Percentiles rank a stretch among this genome's conserved stretches.
Evolutionary conservation across 2,797 vertebrate genomes (phyloP).

Genomic region (Characodon lateralis): DNA sequence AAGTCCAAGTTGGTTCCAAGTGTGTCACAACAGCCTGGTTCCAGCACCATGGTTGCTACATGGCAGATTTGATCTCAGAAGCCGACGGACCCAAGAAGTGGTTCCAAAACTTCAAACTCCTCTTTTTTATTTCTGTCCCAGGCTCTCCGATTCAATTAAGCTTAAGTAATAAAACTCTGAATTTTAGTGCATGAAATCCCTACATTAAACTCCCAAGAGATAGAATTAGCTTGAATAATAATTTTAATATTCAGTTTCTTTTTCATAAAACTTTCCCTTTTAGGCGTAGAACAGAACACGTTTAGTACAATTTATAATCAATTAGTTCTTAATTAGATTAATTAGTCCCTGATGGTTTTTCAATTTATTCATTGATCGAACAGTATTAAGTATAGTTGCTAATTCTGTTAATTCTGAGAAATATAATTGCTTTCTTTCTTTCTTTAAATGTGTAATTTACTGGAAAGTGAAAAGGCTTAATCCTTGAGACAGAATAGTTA

Average conservation of each 20-base stretch:
- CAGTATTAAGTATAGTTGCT: not conserved
- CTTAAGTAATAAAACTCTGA: no score
- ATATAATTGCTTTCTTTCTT: not conserved
- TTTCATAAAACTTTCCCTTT: no score
- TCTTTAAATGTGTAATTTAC: not conserved
- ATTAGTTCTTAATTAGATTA: not conserved
- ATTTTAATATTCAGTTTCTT: no score
- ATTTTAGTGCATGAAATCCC: no score
- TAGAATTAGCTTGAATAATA: no score
- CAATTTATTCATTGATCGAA: no score
- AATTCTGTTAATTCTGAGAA: not conserved
- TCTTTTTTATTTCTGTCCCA: no score
- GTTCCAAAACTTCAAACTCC: not conserved
- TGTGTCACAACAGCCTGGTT: no score
- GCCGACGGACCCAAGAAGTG: not conserved
- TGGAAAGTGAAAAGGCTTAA: not conserved
- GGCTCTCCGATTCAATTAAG: no score
- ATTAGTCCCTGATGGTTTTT: not conserved
- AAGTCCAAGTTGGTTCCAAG: no score
- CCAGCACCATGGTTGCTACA: not conserved
- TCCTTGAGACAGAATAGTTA: not conserved
- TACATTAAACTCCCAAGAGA: no score
- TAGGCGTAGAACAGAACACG: no score
- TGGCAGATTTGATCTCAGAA: not conserved
- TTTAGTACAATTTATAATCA: not conserved